Evolutionary conservation across 2,113 vertebrate genomes (phyloP).

Genomic region (Falcunculus frontatus): DNA sequence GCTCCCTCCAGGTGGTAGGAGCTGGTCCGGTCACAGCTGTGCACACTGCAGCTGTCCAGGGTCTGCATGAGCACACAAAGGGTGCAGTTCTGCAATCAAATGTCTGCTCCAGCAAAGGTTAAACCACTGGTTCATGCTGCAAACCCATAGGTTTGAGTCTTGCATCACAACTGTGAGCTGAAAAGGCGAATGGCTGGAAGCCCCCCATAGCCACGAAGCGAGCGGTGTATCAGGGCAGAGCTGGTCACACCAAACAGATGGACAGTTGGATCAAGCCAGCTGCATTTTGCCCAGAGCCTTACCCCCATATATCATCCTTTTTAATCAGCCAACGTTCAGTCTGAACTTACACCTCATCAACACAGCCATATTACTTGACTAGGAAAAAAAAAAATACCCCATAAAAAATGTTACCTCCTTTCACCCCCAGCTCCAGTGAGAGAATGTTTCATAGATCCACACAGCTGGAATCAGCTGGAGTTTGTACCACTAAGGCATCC

Average conservation of each 20-base stretch:
- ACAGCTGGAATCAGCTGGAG: not conserved
- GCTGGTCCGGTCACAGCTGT: not conserved
- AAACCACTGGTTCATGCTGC: not conserved
- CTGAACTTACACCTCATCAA: not conserved
- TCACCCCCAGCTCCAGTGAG: not conserved
- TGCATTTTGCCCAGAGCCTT: not conserved
- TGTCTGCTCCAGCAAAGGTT: not conserved
- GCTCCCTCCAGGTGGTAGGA: not conserved
- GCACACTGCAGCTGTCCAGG: not conserved
- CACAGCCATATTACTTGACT: not conserved
- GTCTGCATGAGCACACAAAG: not conserved
- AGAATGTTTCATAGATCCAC: not conserved
- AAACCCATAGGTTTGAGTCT: not conserved
- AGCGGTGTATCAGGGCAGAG: not conserved
- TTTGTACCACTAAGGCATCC: not conserved
- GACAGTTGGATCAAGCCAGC: not conserved
- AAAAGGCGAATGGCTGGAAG: not conserved
- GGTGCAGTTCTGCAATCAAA: not conserved
- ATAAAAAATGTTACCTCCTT: not conserved
- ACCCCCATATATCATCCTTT: not conserved
- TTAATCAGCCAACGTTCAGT: not conserved
- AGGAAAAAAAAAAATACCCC: not conserved
- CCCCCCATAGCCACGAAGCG: not conserved
- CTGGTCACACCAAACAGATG: not conserved
- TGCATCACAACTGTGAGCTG: not conserved